Evolutionary conservation across 1,140 invertebrate species (phyloP).

Genomic region (Drosophila triauraria): DNA sequence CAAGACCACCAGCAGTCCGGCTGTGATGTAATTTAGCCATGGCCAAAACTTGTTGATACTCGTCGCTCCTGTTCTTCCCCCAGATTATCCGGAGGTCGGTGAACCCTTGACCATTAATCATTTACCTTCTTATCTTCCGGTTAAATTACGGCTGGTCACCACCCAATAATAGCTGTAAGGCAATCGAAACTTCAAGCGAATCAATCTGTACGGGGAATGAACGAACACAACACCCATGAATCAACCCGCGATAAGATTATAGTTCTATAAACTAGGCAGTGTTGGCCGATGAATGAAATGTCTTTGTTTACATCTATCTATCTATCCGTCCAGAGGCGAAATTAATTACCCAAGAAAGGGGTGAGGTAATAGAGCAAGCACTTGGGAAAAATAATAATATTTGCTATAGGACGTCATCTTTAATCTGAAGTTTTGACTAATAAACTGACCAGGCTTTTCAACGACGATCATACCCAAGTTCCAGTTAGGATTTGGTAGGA

Average conservation of each 20-base stretch:
- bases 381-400: not conserved
- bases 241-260: slow-evolving; percentile 33
- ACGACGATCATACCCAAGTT: not conserved
- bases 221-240: slow-evolving; percentile 15
- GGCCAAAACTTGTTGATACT: slow-evolving; percentile 31
- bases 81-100: slow-evolving; percentile 14
- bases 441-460: not conserved
- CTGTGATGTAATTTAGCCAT: slow-evolving; percentile 53
- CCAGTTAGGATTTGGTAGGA: too few relatives aligned
- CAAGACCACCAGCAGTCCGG: slow-evolving; percentile 27
- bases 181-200: slow-evolving; percentile 22
- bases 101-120: slow-evolving; percentile 29
- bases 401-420: slow-evolving; percentile 4
- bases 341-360: slow-evolving; percentile 32
- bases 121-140: slow-evolving; percentile 15
- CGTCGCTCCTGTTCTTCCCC: slow-evolving; percentile 9
- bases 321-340: slow-evolving; percentile 12
- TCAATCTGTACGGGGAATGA: slow-evolving; percentile 1
- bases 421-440: not conserved
- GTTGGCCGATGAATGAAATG: slow-evolving; percentile 33
- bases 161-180: slow-evolving; percentile 36
- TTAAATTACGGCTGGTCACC: slow-evolving; percentile 29
- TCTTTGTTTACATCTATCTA: slow-evolving; percentile 32
- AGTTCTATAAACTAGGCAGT: slow-evolving; percentile 39
- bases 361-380: not conserved